These are phyloP conservation scores for Drosophila infuscata DNA, from an alignment of 2,888 invertebrate species.

Conservation along the genomic window DNA sequence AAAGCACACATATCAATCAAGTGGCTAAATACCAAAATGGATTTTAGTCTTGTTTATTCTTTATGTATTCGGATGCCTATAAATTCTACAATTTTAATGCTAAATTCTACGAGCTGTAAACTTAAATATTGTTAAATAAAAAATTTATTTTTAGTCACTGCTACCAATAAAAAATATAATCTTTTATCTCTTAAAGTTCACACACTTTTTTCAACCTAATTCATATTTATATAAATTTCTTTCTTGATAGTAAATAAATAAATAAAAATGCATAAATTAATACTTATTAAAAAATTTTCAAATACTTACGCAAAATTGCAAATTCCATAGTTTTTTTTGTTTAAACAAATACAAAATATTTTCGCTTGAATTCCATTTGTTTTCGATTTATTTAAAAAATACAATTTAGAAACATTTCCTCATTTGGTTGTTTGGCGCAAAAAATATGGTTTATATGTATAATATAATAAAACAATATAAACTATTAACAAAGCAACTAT, in stretches of 20 bases:
- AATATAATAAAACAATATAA: conserved; percentile 75
- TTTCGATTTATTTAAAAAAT: conserved; percentile 55
- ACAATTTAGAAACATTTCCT: conserved; percentile 56
- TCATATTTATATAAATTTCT: neutral
- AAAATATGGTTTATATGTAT: conserved; percentile 47
- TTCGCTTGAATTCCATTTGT: conserved; percentile 36
- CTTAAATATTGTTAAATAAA: neutral
- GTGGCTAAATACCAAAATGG: conserved; percentile 52
- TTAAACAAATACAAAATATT: neutral
- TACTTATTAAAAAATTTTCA: no score
- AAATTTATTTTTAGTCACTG: neutral
- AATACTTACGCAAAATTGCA: neutral
- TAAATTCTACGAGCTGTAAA: no score
- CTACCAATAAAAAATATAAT: no score
- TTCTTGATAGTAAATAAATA: neutral
- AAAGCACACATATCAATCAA: conserved; percentile 52
- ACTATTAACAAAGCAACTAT: conserved; percentile 78
- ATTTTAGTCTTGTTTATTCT: conserved; percentile 17
- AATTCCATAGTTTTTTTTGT: neutral
- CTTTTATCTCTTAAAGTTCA: no score
- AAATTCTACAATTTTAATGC: neutral
- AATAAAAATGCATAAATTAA: neutral
- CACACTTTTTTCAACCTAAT: neutral
- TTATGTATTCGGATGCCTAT: neutral
- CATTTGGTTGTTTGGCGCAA: conserved; percentile 55